Conservation (phyloP, 2,888 invertebrate genomes). For the Temnothorax unifasciatus region DNA sequence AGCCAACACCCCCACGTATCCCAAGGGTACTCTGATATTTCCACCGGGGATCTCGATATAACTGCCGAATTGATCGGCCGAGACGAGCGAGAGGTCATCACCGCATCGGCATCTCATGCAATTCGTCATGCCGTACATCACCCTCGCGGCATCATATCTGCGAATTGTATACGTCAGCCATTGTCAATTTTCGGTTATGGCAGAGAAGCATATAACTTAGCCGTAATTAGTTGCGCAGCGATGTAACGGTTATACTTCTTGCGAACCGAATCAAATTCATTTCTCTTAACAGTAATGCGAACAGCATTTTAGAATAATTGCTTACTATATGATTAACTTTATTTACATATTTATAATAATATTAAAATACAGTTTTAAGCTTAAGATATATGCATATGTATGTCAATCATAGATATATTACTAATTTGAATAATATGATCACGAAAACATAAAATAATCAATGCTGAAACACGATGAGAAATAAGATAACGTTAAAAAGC, state of each 20-base stretch:
- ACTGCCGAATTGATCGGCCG: slow-evolving; percentile 92
- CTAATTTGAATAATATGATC: slow-evolving; percentile 1
- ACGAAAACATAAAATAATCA: background rate
- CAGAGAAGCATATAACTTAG: background rate
- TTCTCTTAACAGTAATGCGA: background rate
- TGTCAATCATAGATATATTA: background rate
- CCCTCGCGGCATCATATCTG: slow-evolving; percentile 90
- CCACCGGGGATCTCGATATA: slow-evolving; percentile 90
- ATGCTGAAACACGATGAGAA: background rate
- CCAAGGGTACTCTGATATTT: slow-evolving; percentile 89
- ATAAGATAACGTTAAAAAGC: background rate
- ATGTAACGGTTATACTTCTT: slow-evolving; percentile 60
- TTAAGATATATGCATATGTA: background rate
- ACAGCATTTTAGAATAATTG: background rate
- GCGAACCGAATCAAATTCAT: background rate
- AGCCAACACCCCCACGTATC: slow-evolving; percentile 90
- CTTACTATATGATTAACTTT: background rate
- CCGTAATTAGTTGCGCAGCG: slow-evolving; percentile 60
- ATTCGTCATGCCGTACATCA: slow-evolving; percentile 90
- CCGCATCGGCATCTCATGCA: slow-evolving; percentile 90
- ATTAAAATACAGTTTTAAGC: background rate
- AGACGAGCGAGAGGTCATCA: slow-evolving; percentile 91
- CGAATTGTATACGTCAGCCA: background rate
- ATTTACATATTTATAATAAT: background rate
- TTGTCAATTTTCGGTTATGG: background rate